A percentile compares a stretch with the other conserved stretches of the same genome.
These are phyloP conservation scores for Illadopsis cleaveri DNA, from an alignment of 2,113 vertebrate genomes.

Conservation along the genomic window DNA sequence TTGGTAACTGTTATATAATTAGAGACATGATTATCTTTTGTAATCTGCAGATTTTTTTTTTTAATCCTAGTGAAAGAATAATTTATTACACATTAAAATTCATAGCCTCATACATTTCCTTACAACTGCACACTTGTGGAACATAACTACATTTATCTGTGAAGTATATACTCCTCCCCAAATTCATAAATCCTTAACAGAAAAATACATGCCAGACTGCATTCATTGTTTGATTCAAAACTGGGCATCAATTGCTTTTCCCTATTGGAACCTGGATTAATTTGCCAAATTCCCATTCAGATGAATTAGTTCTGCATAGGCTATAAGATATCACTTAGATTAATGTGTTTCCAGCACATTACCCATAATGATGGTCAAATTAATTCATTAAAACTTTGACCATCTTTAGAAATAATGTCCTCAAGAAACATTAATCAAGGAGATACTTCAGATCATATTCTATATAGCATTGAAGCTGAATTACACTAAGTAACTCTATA, in stretches of 20 bases:
- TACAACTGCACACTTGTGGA: not conserved
- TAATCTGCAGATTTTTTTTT: slow-evolving; percentile 1
- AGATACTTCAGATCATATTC: not conserved
- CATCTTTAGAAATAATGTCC: slow-evolving; percentile 30
- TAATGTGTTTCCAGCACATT: slow-evolving; percentile 38
- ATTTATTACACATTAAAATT: slow-evolving; percentile 40
- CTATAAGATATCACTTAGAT: slow-evolving; percentile 42
- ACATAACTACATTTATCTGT: not conserved
- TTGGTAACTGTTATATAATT: slow-evolving; percentile 21
- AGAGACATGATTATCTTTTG: not conserved
- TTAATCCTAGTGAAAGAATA: not conserved
- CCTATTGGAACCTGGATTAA: not conserved
- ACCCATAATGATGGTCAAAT: slow-evolving; percentile 47
- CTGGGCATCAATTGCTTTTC: not conserved
- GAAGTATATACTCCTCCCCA: not conserved
- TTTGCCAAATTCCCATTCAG: not conserved
- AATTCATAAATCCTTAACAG: not conserved
- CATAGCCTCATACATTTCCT: not conserved
- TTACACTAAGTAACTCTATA: not conserved
- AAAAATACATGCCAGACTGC: not conserved
- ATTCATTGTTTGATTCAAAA: not conserved
- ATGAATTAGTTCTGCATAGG: slow-evolving; percentile 34
- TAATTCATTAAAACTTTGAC: slow-evolving; percentile 51
- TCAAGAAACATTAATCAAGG: slow-evolving; percentile 36
- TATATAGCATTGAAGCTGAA: not conserved